Percentiles rank a stretch among this genome's conserved stretches.
Conservation (phyloP, 2,888 invertebrate species). For the Diploptera punctata region DNA sequence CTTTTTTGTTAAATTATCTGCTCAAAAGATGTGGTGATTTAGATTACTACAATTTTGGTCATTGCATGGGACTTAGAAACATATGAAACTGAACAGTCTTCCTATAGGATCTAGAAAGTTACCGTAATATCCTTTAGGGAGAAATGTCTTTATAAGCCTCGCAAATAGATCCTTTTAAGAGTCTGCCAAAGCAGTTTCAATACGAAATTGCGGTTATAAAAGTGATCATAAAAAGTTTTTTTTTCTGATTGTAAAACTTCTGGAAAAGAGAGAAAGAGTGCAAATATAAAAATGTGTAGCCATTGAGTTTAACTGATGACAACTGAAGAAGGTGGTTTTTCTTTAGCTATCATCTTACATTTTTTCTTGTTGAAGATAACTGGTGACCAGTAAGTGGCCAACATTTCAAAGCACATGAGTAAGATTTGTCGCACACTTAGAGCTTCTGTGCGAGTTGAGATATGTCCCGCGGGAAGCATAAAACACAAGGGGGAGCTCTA, state of each 20-base stretch:
- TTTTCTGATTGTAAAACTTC: conserved; percentile 20
- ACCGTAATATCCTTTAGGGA: no score
- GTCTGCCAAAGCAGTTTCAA: not conserved
- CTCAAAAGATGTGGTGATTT: not conserved
- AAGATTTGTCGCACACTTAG: conserved; percentile 35
- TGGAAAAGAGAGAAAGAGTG: no score
- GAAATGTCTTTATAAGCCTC: not conserved
- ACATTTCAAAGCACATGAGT: conserved; percentile 29
- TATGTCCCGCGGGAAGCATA: conserved; percentile 31
- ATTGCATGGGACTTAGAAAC: not conserved
- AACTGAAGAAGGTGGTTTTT: conserved; percentile 22
- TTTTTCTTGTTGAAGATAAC: conserved; percentile 36
- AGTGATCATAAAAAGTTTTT: conserved; percentile 8
- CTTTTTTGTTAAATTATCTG: no score
- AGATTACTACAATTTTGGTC: not conserved
- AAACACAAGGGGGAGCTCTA: conserved; percentile 15
- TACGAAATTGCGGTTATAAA: conserved; percentile 28
- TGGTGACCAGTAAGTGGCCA: conserved; percentile 38
- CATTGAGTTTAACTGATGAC: conserved; percentile 23
- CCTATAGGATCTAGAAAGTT: no score
- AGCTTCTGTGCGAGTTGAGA: conserved; percentile 22
- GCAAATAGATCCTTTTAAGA: not conserved
- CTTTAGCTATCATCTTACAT: conserved; percentile 37
- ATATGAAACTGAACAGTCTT: not conserved
- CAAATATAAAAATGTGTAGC: not conserved